Percentiles rank a stretch among this genome's conserved stretches.
Conservation (phyloP, 2,797 vertebrate species). For the Cuculus canorus region DNA sequence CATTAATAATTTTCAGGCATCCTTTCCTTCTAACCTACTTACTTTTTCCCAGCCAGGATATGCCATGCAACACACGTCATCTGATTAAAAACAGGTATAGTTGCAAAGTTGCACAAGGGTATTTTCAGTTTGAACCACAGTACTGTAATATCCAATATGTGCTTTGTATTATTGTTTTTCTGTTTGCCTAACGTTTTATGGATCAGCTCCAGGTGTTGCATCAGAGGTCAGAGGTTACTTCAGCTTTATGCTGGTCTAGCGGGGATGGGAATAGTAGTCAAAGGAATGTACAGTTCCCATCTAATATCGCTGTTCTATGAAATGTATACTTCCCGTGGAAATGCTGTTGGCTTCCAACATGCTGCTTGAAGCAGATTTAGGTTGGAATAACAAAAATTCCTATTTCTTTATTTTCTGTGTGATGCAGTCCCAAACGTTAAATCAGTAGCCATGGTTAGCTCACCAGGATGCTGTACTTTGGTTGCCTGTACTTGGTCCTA, state of each 20-base stretch:
- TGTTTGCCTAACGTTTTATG: neutral
- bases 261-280: no score
- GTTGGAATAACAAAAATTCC: neutral
- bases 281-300: neutral
- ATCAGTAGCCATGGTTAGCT: neutral
- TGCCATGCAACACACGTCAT: neutral
- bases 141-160: neutral
- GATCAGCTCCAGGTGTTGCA: neutral
- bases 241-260: neutral
- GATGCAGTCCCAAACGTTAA: neutral
- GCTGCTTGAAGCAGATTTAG: neutral
- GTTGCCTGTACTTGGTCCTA: neutral
- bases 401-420: neutral
- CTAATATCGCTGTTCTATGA: neutral
- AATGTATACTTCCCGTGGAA: neutral
- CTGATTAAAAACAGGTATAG: neutral
- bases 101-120: neutral
- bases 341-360: neutral
- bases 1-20: neutral
- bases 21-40: neutral
- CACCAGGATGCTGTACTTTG: neutral
- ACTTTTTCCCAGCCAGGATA: neutral
- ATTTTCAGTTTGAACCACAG: neutral
- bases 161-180: neutral
- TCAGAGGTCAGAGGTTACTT: neutral